Conservation (phyloP, 1,140 invertebrate genomes). For the Bacillus rossius region DNA sequence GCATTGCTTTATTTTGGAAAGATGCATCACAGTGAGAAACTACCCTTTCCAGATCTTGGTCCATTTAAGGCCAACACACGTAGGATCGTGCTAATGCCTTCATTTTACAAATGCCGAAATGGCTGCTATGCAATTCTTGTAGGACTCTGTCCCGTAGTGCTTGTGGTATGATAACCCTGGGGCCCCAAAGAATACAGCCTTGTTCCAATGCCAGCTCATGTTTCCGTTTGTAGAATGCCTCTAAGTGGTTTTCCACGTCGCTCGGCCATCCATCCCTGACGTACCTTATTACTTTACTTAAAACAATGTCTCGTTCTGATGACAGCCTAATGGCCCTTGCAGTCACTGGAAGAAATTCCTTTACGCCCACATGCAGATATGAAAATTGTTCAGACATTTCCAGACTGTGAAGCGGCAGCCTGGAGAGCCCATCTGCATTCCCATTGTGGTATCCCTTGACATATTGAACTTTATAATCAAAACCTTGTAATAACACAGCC, state of each 20-base stretch:
- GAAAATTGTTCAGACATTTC: not conserved
- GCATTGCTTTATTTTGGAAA: slow-evolving; percentile 1
- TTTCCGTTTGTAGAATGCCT: not conserved
- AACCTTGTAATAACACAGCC: slow-evolving; percentile 32
- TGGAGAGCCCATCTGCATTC: not conserved
- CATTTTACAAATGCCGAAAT: slow-evolving; percentile 34
- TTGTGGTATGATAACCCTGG: slow-evolving; percentile 31
- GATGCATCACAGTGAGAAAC: slow-evolving; percentile 16
- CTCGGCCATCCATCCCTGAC: not conserved
- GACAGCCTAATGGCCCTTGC: not conserved
- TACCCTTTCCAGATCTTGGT: slow-evolving; percentile 37
- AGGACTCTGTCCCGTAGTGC: slow-evolving; percentile 23
- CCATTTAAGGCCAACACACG: slow-evolving; percentile 43
- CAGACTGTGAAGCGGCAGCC: not conserved
- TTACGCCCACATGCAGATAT: not conserved
- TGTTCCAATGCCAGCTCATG: not conserved
- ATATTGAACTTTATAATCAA: slow-evolving; percentile 34
- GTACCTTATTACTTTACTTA: not conserved
- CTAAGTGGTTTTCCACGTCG: not conserved
- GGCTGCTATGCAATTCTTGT: slow-evolving; percentile 34
- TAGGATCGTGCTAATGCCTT: slow-evolving; percentile 41
- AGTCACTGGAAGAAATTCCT: not conserved
- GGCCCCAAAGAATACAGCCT: slow-evolving; percentile 14
- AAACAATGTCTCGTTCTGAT: not conserved
- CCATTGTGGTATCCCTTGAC: not conserved